phyloP scores from a whole-genome alignment of 2,888 invertebrate genomes.

The Carcina quercana region DNA sequence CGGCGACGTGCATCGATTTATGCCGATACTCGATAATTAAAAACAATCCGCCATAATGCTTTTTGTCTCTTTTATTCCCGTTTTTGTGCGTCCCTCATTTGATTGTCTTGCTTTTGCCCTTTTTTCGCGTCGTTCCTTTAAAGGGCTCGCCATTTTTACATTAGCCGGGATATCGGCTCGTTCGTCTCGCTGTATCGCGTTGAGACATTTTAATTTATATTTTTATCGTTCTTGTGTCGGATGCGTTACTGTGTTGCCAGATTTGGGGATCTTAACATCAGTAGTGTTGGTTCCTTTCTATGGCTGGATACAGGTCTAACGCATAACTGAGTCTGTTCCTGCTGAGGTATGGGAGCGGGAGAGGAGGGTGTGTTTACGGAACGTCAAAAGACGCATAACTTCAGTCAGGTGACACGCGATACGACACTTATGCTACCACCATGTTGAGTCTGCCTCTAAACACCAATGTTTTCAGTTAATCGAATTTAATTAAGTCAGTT shows the following conservation, averaged over 20 bases:
- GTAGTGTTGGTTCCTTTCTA: too few species aligned
- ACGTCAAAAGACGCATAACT: too few species aligned
- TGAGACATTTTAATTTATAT: constrained; percentile 67
- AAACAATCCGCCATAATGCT: constrained; percentile 73
- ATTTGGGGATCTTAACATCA: too few species aligned
- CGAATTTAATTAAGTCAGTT: too few species aligned
- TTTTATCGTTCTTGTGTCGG: constrained; percentile 29
- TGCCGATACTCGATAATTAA: constrained; percentile 75
- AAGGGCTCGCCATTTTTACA: constrained; percentile 45
- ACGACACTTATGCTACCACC: too few species aligned
- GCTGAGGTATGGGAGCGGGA: too few species aligned
- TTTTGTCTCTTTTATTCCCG: constrained; percentile 66
- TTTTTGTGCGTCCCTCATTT: constrained; percentile 72
- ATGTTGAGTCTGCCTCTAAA: too few species aligned
- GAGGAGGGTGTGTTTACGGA: too few species aligned
- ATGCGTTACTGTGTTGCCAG: background rate
- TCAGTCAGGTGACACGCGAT: too few species aligned
- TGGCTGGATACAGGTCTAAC: too few species aligned
- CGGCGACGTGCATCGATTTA: constrained; percentile 72
- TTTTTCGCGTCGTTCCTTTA: constrained; percentile 42
- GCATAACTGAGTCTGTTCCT: too few species aligned
- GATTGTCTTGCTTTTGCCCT: constrained; percentile 60
- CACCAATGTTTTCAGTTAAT: too few species aligned
- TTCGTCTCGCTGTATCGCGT: constrained; percentile 42
- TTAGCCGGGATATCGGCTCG: constrained; percentile 49